These are phyloP conservation scores for Calameuta pallipes DNA, from an alignment of 2,888 invertebrate genomes.

Conservation along the genomic window DNA sequence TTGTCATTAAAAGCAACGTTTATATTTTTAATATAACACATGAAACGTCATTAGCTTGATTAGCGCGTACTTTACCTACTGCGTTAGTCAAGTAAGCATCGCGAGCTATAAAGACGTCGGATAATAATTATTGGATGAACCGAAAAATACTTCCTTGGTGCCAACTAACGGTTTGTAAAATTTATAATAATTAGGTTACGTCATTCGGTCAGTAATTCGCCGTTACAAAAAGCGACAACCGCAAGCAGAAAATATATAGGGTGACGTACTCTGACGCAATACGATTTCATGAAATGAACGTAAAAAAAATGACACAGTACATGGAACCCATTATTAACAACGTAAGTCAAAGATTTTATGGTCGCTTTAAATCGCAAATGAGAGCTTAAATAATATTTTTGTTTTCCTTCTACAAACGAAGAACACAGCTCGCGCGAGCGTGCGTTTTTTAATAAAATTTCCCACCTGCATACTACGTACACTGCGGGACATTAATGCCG, in stretches of 20 bases:
- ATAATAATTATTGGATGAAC: neutral
- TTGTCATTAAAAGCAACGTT: neutral
- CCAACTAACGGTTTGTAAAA: neutral
- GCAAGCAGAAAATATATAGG: neutral
- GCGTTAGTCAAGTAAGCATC: neutral
- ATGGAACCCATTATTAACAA: neutral
- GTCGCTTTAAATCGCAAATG: neutral
- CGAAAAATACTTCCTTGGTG: neutral
- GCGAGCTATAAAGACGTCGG: neutral
- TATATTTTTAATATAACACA: neutral
- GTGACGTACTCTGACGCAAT: neutral
- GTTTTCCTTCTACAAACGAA: neutral
- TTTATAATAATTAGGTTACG: neutral
- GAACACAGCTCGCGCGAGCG: neutral
- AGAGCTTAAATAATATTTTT: neutral
- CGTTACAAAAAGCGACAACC: neutral
- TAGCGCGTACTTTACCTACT: neutral
- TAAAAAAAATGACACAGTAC: neutral
- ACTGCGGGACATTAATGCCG: too few species aligned
- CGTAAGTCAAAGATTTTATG: neutral
- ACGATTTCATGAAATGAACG: neutral
- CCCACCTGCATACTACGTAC: neutral
- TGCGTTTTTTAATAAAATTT: neutral
- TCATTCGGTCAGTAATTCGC: neutral
- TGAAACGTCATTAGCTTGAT: neutral